A percentile compares a stretch with the other conserved stretches of the same genome.
These are phyloP conservation scores for Amphipoea oculea DNA, from an alignment of 2,888 invertebrate species.

Conservation along the genomic window DNA sequence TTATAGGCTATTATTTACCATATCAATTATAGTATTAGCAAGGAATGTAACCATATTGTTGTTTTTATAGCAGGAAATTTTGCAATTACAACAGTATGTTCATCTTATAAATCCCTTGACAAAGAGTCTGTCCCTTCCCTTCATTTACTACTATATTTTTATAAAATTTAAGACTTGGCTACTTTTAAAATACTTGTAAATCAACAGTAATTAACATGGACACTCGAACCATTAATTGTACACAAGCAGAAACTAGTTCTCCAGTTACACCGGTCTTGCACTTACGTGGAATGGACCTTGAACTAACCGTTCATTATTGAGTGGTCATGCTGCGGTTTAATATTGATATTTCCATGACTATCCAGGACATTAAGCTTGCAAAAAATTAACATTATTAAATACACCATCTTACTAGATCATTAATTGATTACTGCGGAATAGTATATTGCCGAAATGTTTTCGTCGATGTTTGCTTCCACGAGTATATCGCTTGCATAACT, in stretches of 20 bases:
- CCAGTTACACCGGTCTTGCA: conserved; percentile 8
- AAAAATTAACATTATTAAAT: neutral
- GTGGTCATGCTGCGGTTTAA: neutral
- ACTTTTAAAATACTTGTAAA: conserved; percentile 1
- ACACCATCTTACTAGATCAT: neutral
- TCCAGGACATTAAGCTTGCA: neutral
- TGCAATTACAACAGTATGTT: too few species aligned
- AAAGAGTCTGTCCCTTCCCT: too few species aligned
- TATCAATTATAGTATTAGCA: neutral
- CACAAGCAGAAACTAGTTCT: conserved; percentile 16
- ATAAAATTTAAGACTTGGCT: neutral
- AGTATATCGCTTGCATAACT: neutral
- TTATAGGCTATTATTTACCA: neutral
- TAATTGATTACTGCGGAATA: neutral
- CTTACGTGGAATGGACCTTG: conserved; percentile 22
- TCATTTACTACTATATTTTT: neutral
- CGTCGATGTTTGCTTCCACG: neutral
- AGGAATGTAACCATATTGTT: neutral
- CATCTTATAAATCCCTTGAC: neutral
- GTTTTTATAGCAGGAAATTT: neutral
- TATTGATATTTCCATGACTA: neutral
- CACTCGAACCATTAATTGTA: conserved; percentile 1
- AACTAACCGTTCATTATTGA: conserved; percentile 20
- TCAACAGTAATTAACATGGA: neutral
- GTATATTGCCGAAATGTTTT: neutral